These are phyloP conservation scores for Myodes glareolus DNA, from an alignment of 2,113 vertebrate species.

Conservation along the genomic window DNA sequence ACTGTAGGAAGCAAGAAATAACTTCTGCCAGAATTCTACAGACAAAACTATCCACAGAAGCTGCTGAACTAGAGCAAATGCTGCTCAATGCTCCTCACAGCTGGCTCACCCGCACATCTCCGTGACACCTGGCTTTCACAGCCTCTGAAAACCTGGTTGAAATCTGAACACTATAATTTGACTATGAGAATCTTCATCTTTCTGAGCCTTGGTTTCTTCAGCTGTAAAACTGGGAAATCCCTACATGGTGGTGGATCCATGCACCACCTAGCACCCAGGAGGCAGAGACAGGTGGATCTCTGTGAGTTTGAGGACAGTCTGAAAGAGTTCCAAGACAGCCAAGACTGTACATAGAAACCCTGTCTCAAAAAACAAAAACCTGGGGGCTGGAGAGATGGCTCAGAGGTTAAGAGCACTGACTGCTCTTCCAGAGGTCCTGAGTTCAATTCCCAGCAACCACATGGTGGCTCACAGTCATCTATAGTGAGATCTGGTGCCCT, in stretches of 20 bases:
- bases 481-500: too few relatives aligned
- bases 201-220: background rate
- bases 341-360: background rate
- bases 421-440: too few relatives aligned
- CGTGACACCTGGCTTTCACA: background rate
- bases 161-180: background rate
- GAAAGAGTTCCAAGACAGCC: background rate
- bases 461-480: too few relatives aligned
- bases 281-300: background rate
- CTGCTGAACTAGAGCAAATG: background rate
- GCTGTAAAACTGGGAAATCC: background rate
- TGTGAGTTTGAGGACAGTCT: background rate
- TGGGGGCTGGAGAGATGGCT: too few relatives aligned
- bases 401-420: too few relatives aligned
- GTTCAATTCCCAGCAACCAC: too few relatives aligned
- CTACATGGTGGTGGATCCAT: too few relatives aligned
- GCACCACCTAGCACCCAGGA: background rate
- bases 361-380: background rate
- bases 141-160: background rate
- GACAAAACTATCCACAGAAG: background rate
- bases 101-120: background rate
- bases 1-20: background rate
- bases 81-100: background rate
- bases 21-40: background rate
- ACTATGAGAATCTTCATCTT: background rate